Evolutionary conservation across 2,797 vertebrate genomes (phyloP).

Genomic region (Sebastes variabilis): DNA sequence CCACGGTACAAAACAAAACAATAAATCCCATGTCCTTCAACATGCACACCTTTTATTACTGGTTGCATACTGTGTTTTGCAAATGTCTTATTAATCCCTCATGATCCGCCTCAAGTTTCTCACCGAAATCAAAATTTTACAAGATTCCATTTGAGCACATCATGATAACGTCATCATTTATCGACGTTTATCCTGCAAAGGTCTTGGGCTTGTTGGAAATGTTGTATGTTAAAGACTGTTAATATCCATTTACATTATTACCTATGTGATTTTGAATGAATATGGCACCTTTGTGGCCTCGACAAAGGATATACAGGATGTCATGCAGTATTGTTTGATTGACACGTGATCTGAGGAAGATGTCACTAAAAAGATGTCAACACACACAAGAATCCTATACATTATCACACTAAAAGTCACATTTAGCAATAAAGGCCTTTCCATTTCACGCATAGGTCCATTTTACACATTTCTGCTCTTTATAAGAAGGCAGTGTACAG

Average conservation of each 20-base stretch:
- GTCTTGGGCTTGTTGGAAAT: background rate
- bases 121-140: no score
- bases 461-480: constrained; percentile 22
- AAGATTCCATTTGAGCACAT: no score
- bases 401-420: background rate
- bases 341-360: background rate
- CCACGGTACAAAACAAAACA: no score
- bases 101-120: no score
- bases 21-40: no score
- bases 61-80: no score
- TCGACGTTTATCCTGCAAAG: no score
- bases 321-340: background rate
- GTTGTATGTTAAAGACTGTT: background rate
- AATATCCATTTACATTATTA: background rate
- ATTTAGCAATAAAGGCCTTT: constrained; percentile 4
- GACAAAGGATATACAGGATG: background rate
- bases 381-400: background rate
- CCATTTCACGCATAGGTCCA: background rate
- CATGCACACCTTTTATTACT: no score
- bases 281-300: background rate
- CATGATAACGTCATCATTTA: no score
- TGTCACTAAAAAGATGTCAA: background rate
- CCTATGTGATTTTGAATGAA: background rate
- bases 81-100: no score
- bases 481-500: constrained; percentile 19